These are phyloP conservation scores for Catocala sponsa DNA, from an alignment of 2,888 invertebrate genomes.

Conservation along the genomic window DNA sequence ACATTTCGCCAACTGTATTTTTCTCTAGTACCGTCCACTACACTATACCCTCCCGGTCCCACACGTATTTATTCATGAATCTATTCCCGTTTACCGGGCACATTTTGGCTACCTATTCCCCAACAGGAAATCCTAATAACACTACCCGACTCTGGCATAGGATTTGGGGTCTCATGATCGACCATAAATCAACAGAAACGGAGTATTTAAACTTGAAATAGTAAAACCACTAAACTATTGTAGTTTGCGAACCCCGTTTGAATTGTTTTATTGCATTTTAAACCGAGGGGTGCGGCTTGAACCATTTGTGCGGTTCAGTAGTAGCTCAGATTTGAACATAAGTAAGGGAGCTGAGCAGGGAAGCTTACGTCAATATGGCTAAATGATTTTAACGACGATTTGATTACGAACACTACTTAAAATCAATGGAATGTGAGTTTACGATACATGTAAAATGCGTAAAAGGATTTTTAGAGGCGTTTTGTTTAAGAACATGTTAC, in stretches of 20 bases:
- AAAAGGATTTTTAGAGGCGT: constrained; percentile 2
- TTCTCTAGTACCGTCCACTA: no score
- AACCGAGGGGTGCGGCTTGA: constrained; percentile 1
- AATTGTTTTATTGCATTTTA: constrained; percentile 11
- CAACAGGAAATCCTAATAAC: no score
- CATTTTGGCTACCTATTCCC: no score
- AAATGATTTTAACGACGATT: constrained; percentile 40
- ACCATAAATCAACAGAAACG: no score
- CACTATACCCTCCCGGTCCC: no score
- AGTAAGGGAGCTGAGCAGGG: not conserved
- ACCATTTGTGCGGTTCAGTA: constrained; percentile 17
- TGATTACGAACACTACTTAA: constrained; percentile 25
- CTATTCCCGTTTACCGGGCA: no score
- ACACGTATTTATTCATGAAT: no score
- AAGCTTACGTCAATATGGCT: constrained; percentile 5
- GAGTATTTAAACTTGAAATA: no score
- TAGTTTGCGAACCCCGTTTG: not conserved
- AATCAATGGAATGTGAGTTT: constrained; percentile 18
- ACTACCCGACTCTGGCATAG: no score
- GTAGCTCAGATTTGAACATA: not conserved
- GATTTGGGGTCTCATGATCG: no score
- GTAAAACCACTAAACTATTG: not conserved
- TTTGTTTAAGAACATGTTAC: not conserved
- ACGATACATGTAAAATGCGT: constrained; percentile 1
- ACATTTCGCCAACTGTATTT: no score